Evolutionary conservation across 1,140 invertebrate genomes (phyloP).

Genomic region (Caenorhabditis tropicalis): DNA sequence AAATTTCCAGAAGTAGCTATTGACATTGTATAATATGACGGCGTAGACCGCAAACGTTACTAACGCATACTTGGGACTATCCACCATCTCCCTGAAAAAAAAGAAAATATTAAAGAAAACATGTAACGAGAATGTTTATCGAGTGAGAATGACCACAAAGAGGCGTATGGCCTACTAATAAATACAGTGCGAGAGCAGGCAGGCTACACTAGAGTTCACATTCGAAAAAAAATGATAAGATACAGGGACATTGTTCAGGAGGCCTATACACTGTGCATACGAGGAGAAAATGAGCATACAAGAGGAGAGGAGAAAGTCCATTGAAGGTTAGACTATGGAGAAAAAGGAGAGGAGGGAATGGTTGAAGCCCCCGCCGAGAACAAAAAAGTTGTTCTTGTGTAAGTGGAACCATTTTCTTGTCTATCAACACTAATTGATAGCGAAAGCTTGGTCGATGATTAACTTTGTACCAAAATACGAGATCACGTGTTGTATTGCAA

Average conservation of each 20-base stretch:
- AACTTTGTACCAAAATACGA: background rate
- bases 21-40: conserved; percentile 6
- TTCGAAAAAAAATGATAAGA: background rate
- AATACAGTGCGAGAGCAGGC: background rate
- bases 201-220: conserved; percentile 35
- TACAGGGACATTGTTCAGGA: background rate
- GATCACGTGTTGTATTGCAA: background rate
- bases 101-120: background rate
- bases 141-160: conserved; percentile 15
- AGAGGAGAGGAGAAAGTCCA: background rate
- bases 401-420: conserved; percentile 21
- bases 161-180: background rate
- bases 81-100: conserved; percentile 11
- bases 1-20: conserved; percentile 26
- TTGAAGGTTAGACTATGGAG: background rate
- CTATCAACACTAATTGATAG: background rate
- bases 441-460: background rate
- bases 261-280: background rate
- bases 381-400: background rate
- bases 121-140: background rate
- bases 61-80: conserved; percentile 21
- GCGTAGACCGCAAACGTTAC: background rate
- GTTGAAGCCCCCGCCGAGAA: background rate
- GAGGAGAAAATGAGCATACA: background rate
- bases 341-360: background rate